Evolutionary conservation across 2,888 invertebrate species (phyloP).

Genomic region (Tenthredo mesomela): DNA sequence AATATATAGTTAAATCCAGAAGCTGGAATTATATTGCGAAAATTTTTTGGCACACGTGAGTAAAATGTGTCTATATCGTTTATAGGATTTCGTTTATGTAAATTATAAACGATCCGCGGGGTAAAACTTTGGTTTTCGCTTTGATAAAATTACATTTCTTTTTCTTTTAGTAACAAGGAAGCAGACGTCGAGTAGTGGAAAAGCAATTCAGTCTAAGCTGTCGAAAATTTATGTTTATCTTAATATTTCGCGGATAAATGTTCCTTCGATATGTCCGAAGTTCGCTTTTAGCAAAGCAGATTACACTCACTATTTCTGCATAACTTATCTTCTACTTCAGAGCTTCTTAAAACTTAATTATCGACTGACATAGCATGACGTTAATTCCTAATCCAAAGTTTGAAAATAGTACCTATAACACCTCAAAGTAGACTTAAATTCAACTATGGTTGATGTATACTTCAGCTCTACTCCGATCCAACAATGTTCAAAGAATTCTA

Average conservation of each 20-base stretch:
- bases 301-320: neutral
- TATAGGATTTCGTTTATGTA: slow-evolving; percentile 22
- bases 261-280: neutral
- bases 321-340: neutral
- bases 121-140: neutral
- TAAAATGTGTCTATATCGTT: no score
- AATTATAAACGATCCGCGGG: neutral
- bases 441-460: neutral
- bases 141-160: neutral
- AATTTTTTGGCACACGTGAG: neutral
- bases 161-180: neutral
- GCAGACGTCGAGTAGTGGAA: neutral
- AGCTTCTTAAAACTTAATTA: neutral
- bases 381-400: slow-evolving; percentile 9
- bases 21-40: neutral
- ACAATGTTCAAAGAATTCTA: neutral
- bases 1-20: neutral
- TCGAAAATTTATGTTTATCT: neutral
- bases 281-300: neutral
- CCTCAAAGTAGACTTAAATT: neutral
- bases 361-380: neutral
- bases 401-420: neutral
- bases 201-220: neutral
- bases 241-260: neutral
- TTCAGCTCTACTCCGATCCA: neutral